phyloP scores from a whole-genome alignment of 2,113 vertebrate genomes.

The Phylloscopus trochiloides region DNA sequence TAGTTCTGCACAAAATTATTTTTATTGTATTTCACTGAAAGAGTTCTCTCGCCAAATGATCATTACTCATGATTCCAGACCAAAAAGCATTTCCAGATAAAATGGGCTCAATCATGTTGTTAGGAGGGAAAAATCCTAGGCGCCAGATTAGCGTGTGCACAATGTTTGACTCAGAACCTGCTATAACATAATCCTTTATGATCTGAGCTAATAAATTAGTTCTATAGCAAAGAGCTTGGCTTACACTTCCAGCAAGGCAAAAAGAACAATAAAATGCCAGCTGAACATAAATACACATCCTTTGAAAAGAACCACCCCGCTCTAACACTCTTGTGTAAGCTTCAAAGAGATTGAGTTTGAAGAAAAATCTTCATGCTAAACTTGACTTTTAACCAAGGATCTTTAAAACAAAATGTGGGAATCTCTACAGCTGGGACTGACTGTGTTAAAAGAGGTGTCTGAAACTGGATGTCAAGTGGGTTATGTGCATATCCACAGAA shows the following conservation, averaged over 20 bases:
- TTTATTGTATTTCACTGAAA: neutral
- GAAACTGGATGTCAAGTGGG: neutral
- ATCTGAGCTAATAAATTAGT: neutral
- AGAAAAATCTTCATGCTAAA: neutral
- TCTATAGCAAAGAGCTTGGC: neutral
- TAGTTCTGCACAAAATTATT: neutral
- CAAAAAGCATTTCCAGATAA: neutral
- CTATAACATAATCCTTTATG: neutral
- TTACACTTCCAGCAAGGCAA: neutral
- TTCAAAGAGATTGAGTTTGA: neutral
- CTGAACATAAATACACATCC: neutral
- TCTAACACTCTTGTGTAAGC: fast-evolving
- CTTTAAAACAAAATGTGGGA: neutral
- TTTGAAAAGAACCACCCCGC: neutral
- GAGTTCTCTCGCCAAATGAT: neutral
- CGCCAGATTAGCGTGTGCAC: neutral
- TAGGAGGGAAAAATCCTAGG: neutral
- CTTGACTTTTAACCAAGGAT: neutral
- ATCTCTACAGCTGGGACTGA: neutral
- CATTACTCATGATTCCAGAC: neutral
- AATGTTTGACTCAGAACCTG: neutral
- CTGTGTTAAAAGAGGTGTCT: neutral
- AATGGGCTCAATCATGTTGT: neutral
- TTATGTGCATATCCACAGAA: neutral
- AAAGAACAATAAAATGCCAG: neutral